These are phyloP conservation scores for Hydrolagus colliei DNA, from an alignment of 2,797 vertebrate species.

Conservation along the genomic window DNA sequence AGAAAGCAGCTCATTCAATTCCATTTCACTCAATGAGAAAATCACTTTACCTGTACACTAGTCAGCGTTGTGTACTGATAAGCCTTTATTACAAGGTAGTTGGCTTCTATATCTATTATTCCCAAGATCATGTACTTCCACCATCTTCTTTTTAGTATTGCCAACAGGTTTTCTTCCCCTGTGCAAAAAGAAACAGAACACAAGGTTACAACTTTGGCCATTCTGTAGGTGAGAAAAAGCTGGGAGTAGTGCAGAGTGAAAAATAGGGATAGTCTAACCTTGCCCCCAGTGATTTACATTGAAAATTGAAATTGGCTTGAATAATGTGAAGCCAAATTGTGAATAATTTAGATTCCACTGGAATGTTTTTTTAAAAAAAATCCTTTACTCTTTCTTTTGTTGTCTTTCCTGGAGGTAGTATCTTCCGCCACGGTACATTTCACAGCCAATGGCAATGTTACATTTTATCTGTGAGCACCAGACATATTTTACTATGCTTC, in stretches of 20 bases:
- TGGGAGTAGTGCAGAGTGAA: neutral
- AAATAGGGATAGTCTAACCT: neutral
- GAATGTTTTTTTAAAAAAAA: too few species aligned
- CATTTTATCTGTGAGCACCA: too few species aligned
- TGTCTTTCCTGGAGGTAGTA: too few species aligned
- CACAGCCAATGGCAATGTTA: too few species aligned
- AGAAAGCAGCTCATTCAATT: neutral
- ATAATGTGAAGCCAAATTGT: too few species aligned
- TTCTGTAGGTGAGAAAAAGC: neutral
- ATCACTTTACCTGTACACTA: slow-evolving; percentile 75
- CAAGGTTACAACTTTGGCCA: neutral
- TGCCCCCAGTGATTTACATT: too few species aligned
- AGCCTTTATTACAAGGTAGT: slow-evolving; percentile 88
- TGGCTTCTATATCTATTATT: slow-evolving; percentile 87
- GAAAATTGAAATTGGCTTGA: too few species aligned
- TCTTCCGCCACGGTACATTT: too few species aligned
- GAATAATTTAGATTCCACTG: too few species aligned
- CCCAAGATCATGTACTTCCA: slow-evolving; percentile 96
- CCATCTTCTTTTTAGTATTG: slow-evolving; percentile 86
- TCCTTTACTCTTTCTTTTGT: too few species aligned
- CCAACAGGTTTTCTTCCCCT: slow-evolving; percentile 90
- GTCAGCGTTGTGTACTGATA: slow-evolving; percentile 91
- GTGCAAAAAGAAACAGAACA: slow-evolving; percentile 36
- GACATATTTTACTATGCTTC: too few species aligned
- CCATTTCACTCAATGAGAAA: neutral